These are phyloP conservation scores for Cephus rjabovi DNA, from an alignment of 2,888 invertebrate genomes.

Conservation along the genomic window DNA sequence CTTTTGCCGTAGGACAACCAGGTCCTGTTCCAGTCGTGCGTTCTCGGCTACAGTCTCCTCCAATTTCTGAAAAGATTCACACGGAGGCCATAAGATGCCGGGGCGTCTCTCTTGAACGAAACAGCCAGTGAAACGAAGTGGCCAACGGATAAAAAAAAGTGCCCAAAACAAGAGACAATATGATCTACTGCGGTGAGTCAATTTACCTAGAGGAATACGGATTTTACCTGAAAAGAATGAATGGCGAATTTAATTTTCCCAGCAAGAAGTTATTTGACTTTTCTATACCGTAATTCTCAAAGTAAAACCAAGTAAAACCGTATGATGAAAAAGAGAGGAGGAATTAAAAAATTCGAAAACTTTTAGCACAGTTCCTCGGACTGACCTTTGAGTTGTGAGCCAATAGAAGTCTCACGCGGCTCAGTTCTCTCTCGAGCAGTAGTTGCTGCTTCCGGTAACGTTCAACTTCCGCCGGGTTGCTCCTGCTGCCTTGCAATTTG, in stretches of 20 bases:
- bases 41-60: constrained; percentile 94
- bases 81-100: background rate
- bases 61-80: constrained; percentile 73
- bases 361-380: constrained; percentile 45
- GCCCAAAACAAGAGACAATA: background rate
- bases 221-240: constrained; percentile 53
- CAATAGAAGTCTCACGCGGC: constrained; percentile 85
- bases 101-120: background rate
- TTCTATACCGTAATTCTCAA: no score
- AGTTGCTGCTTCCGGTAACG: constrained; percentile 78
- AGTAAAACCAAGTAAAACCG: no score
- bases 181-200: background rate
- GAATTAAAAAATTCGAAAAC: background rate
- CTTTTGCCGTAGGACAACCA: constrained; percentile 86
- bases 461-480: constrained; percentile 74
- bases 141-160: no score
- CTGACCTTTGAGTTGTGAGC: constrained; percentile 91
- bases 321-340: background rate
- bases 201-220: constrained; percentile 52
- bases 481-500: constrained; percentile 75
- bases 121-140: background rate
- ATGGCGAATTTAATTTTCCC: constrained; percentile 34
- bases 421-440: constrained; percentile 81
- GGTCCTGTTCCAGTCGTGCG: constrained; percentile 87
- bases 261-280: background rate